Conservation (phyloP, 2,888 invertebrate species). For the Amphipyra tragopoginis region DNA sequence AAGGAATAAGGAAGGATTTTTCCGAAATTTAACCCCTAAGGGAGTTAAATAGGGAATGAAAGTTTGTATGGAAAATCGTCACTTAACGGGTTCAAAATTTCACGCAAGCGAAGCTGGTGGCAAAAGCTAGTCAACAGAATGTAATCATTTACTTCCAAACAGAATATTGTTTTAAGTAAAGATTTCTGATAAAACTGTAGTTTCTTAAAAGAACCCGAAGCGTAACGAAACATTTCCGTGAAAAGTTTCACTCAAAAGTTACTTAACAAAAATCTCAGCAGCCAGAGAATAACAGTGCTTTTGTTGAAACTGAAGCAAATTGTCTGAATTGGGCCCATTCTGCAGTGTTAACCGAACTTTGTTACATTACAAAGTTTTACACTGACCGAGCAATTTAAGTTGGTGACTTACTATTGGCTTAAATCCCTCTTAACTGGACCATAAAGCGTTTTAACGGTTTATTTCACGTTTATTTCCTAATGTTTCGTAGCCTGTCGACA, state of each 20-base stretch:
- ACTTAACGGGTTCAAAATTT: too few species aligned
- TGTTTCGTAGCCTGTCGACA: neutral
- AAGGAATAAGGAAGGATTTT: too few species aligned
- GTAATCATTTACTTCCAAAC: too few species aligned
- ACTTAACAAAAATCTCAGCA: constrained; percentile 15
- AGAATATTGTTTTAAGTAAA: too few species aligned
- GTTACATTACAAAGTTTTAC: constrained; percentile 74
- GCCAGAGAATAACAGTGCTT: constrained; percentile 54
- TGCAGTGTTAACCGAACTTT: constrained; percentile 71
- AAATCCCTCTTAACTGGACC: constrained; percentile 42
- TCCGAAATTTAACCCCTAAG: too few species aligned
- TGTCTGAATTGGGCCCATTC: constrained; percentile 66
- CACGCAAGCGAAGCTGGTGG: too few species aligned
- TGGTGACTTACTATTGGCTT: constrained; percentile 48
- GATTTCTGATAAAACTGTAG: too few species aligned
- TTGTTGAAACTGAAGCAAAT: constrained; percentile 64
- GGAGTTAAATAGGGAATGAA: too few species aligned
- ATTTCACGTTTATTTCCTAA: constrained; percentile 6
- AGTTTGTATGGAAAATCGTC: too few species aligned
- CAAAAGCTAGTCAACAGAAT: too few species aligned
- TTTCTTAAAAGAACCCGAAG: constrained; percentile 13
- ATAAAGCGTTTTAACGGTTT: constrained; percentile 29
- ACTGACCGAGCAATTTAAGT: constrained; percentile 76
- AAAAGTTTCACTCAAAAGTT: constrained; percentile 13
- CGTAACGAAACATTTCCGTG: constrained; percentile 18